Evolutionary conservation across 1,140 invertebrate genomes (phyloP), one percentile per base, ranked within the genome.

Genomic region (Pachyrhynchus sulphureomaculatus): DNA sequence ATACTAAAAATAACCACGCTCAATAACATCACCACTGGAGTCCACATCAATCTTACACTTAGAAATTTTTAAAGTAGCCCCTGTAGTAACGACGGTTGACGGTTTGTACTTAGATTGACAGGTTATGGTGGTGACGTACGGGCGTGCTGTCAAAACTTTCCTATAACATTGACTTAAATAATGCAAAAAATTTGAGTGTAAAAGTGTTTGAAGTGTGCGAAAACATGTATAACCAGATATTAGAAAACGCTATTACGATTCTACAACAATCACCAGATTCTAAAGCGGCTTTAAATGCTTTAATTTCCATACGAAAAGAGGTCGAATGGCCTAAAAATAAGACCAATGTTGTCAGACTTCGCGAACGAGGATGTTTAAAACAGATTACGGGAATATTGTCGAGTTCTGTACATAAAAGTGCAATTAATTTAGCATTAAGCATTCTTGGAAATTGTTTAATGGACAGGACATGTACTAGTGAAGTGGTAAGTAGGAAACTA

Each of bases 401-500:
- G 68, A 76, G 13, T 29, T 34, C 78, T 12, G 79, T 80, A 67
- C 78, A 80, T 73, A 79, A 75, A 67, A 77, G 44, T 21, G 62
- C 67, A n/a, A 33, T 81, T 34, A 78, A 83, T 73, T 69, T 82
- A 44, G 75, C 77, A 20, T 67, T 84, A 59, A 84, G 82, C 67
- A 83, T 83, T 67, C 72, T 84, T 33, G 82, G 81, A n/a, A 83
- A 83, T 71, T 79, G 82, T 67, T 81, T 81, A 65, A 73, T 83
- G 65, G 78, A 83, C 64, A 73, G 77, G 61, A 75, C 77, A 64
- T 70, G 60, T 63, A 58, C 71, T 8, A 66, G 56, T 33, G 66
- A 68, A 34, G 37, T 65, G 20, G 68, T 73, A 67, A 68, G 71
- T 71, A n/a, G 32, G n/a, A 18, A 47, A 47, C 1, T 1, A 47